These are phyloP conservation scores for Diplodus puntazzo DNA, from an alignment of 2,797 vertebrate species.

Conservation along the genomic window DNA sequence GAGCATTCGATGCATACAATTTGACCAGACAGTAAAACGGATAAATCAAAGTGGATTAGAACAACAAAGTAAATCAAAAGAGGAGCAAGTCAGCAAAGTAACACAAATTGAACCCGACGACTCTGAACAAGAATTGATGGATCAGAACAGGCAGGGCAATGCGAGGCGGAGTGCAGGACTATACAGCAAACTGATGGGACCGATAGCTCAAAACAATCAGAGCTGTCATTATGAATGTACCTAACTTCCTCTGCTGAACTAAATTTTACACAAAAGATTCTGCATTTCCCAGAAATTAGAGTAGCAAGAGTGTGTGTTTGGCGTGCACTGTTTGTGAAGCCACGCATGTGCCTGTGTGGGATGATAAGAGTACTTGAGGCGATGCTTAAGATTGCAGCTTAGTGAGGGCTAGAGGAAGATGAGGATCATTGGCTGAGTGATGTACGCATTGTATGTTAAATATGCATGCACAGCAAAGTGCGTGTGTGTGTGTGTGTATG, in stretches of 20 bases:
- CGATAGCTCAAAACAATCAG: constrained; percentile 44
- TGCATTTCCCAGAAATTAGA: constrained; percentile 30
- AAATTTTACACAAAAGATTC: constrained; percentile 41
- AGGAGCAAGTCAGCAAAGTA: constrained; percentile 49
- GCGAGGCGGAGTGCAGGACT: constrained; percentile 36
- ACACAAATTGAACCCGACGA: constrained; percentile 64
- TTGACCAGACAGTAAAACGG: constrained; percentile 53
- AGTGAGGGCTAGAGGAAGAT: constrained; percentile 63
- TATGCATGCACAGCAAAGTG: constrained; percentile 71
- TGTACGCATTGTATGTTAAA: constrained; percentile 65
- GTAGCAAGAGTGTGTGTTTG: constrained; percentile 13
- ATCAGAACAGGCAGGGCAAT: constrained; percentile 58
- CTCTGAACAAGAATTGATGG: constrained; percentile 49
- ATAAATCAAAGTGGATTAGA: constrained; percentile 64
- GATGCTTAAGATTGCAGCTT: constrained; percentile 65
- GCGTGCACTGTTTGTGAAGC: constrained; percentile 37
- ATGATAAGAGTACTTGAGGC: constrained; percentile 60
- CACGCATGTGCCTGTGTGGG: constrained; percentile 48
- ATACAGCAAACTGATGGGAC: constrained; percentile 39
- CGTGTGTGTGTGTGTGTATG: constrained; percentile 33
- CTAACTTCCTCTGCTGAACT: constrained; percentile 30
- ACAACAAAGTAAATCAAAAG: constrained; percentile 63
- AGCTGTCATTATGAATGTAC: constrained; percentile 28
- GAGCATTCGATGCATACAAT: constrained; percentile 53
- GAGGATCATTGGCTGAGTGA: constrained; percentile 71